Base-by-base conservation (phyloP, 2,888 invertebrate species). In the Clostera curtula region DNA sequence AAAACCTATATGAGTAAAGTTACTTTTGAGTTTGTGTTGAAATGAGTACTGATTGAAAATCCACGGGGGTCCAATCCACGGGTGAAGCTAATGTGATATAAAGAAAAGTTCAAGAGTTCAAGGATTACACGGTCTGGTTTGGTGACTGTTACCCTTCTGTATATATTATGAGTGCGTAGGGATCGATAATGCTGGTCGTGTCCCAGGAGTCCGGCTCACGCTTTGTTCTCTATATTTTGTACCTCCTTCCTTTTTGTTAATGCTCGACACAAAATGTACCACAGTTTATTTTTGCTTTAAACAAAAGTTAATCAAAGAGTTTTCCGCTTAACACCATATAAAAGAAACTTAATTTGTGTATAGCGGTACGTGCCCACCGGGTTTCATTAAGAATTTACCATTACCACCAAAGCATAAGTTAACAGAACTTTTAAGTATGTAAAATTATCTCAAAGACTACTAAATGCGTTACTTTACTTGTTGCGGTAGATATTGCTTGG, bases 171-270 rank as follows among this genome's bases (percentile, higher is more conserved):
- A 31, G 29, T 33, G 30, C 34, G 44, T 36, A 48, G 47, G 49
- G 56, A 65, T 63, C 65, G 63, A 67, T 71, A 66, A 42, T 46
- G 50, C 47, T 55, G 49, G 58, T 60, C 62, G 61, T 59, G 61
- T 61, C 60, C 56, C 56, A 46, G 42, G 50, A 61, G 67, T 64
- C n/a, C n/a, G n/a, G n/a, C n/a, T n/a, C 69, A 62, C 63, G 65
- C 59, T 57, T 51, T 40, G 43, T 42, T 50, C 48, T 47, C 37
- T 45, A 40, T 34, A 34, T 37, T 36, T 46, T 36, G 21, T 36
- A 3, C 13, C 25, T 21, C 27, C 33, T 29, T 42, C 45, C 45
- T 52, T 44, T 45, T 49, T 48, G 40, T 45, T 41, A 45, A 48
- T 47, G 43, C 41, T 36, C 36, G 32, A 24, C 23, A 40, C 40